These are phyloP conservation scores for Pseudomugil tenellus DNA, from an alignment of 2,797 vertebrate species.

Conservation along the genomic window DNA sequence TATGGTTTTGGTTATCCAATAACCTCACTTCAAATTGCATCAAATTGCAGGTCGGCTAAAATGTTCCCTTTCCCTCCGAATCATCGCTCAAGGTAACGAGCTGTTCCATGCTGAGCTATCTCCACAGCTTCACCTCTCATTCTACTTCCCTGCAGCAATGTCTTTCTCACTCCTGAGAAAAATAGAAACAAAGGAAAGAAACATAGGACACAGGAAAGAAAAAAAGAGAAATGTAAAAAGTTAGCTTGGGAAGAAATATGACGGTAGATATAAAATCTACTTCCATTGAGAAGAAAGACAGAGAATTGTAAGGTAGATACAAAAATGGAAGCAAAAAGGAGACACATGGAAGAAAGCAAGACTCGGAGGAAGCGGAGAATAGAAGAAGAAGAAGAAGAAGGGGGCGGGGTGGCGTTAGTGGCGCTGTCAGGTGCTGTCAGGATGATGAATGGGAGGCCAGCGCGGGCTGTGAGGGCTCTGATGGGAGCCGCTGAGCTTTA, in stretches of 20 bases:
- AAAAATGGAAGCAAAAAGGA: slow-evolving; percentile 51
- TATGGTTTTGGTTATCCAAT: slow-evolving; percentile 40
- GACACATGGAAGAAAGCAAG: slow-evolving; percentile 49
- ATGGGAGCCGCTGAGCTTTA: slow-evolving; percentile 76
- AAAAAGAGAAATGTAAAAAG: background rate
- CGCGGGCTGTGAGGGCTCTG: slow-evolving; percentile 71
- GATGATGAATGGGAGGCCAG: slow-evolving; percentile 78
- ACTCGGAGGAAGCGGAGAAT: slow-evolving; percentile 43
- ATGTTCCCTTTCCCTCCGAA: slow-evolving; percentile 33
- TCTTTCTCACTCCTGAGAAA: slow-evolving; percentile 1
- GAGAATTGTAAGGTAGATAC: slow-evolving; percentile 30
- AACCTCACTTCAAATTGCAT: slow-evolving; percentile 45
- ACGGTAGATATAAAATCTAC: slow-evolving; percentile 22
- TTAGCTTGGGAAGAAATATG: slow-evolving; percentile 13
- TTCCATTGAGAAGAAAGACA: slow-evolving; percentile 23
- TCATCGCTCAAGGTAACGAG: slow-evolving; percentile 56
- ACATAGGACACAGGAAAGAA: background rate
- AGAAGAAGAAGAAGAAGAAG: slow-evolving; percentile 39
- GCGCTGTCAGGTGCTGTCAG: slow-evolving; percentile 74
- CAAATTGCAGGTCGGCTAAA: slow-evolving; percentile 46
- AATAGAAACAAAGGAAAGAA: background rate
- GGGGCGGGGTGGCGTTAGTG: slow-evolving; percentile 44
- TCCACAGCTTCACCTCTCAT: slow-evolving; percentile 18
- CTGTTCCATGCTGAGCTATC: slow-evolving; percentile 5
- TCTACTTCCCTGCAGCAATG: slow-evolving; percentile 33